Evolutionary conservation across 2,888 invertebrate species (phyloP).

Genomic region (Diarsia mendica): DNA sequence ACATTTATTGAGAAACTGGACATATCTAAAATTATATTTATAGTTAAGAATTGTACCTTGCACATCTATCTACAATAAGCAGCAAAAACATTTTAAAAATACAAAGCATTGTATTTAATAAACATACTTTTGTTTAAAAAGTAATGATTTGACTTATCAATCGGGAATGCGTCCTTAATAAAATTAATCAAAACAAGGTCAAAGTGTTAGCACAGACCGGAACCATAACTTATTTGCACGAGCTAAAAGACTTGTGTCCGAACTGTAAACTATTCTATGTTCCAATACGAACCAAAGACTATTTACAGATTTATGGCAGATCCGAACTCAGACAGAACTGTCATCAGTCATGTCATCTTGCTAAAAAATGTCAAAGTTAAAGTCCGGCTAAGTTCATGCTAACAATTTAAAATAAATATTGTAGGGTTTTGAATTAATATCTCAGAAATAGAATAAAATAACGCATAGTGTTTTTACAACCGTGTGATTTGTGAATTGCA

Average conservation of each 20-base stretch:
- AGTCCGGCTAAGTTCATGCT: not conserved
- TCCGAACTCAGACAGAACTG: too few relatives aligned
- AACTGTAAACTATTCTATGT: not conserved
- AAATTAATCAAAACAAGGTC: slow-evolving; percentile 1
- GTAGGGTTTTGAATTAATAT: not conserved
- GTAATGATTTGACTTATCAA: too few relatives aligned
- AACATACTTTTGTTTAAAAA: too few relatives aligned
- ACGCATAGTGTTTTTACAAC: not conserved
- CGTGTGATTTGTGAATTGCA: slow-evolving; percentile 12
- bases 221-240: not conserved
- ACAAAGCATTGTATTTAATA: too few relatives aligned
- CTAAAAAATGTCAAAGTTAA: slow-evolving; percentile 22
- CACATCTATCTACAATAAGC: too few relatives aligned
- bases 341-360: slow-evolving; percentile 13
- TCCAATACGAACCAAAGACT: too few relatives aligned
- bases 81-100: too few relatives aligned
- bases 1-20: too few relatives aligned
- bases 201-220: not conserved
- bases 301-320: too few relatives aligned
- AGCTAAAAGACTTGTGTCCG: slow-evolving; percentile 21
- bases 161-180: too few relatives aligned
- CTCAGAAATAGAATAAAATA: not conserved
- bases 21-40: too few relatives aligned
- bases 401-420: not conserved
- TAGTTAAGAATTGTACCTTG: too few relatives aligned